Percentiles rank a stretch among this genome's conserved stretches.
These are phyloP conservation scores for Chondrilla cf. caribensis DNA, from an alignment of 37 sponge, comb jelly and placozoan species.

Conservation along the genomic window DNA sequence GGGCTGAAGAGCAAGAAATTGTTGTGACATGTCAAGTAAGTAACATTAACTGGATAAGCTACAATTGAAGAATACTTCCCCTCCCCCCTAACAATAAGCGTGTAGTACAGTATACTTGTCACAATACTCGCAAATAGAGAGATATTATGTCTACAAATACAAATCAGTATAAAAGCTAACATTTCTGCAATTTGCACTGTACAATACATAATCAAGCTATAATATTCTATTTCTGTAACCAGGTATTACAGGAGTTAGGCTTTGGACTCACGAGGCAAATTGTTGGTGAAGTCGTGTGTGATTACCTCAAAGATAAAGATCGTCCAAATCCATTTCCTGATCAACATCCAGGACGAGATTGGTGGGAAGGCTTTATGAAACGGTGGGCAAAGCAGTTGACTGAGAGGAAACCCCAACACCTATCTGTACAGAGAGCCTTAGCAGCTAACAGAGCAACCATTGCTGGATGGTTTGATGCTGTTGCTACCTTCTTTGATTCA, in stretches of 20 bases:
- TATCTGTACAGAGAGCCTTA: not conserved
- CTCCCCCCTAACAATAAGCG: too few relatives aligned
- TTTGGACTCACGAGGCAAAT: slow-evolving; percentile 18
- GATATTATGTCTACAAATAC: too few relatives aligned
- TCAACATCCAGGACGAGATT: not conserved
- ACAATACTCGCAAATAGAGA: too few relatives aligned
- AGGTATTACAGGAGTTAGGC: slow-evolving; percentile 40
- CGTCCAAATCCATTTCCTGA: not conserved
- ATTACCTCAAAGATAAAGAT: not conserved
- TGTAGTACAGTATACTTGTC: too few relatives aligned
- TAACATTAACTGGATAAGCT: too few relatives aligned
- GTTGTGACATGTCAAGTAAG: too few relatives aligned
- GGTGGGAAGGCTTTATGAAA: slow-evolving; percentile 16
- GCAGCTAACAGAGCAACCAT: slow-evolving; percentile 11
- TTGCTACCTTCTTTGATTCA: not conserved
- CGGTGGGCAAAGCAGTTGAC: not conserved
- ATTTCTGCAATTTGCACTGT: too few relatives aligned
- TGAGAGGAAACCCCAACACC: slow-evolving; percentile 13
- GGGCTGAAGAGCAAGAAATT: too few relatives aligned
- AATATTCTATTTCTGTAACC: too few relatives aligned
- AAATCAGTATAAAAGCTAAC: too few relatives aligned
- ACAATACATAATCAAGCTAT: too few relatives aligned
- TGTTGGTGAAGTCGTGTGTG: not conserved
- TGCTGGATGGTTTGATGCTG: not conserved
- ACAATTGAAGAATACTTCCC: too few relatives aligned